phyloP scores from a whole-genome alignment of 1,140 invertebrate species.

The Drosophila ironensis region DNA sequence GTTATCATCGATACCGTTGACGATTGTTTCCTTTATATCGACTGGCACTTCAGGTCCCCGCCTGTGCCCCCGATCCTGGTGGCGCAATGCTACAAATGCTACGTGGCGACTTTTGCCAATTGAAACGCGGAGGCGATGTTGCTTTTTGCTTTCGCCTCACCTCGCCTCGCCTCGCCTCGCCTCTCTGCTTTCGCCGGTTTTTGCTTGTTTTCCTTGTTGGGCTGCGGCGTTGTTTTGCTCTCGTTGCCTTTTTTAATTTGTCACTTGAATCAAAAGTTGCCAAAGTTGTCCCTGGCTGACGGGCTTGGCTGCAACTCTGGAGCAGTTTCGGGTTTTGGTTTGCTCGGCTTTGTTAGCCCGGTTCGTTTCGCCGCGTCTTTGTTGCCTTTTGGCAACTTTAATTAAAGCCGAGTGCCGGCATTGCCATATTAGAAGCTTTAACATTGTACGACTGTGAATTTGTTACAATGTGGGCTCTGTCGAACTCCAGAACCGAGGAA shows the following conservation, averaged over 20 bases:
- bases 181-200: constrained; percentile 14
- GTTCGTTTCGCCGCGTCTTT: constrained; percentile 22
- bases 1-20: constrained; percentile 77
- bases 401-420: constrained; percentile 59
- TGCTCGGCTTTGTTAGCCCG: constrained; percentile 17
- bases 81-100: constrained; percentile 61
- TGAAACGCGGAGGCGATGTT: constrained; percentile 44
- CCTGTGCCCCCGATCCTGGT: constrained; percentile 9
- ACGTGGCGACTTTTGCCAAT: constrained; percentile 69
- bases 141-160: constrained; percentile 15
- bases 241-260: constrained; percentile 73
- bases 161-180: too few species aligned
- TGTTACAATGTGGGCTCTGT: not conserved
- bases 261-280: constrained; percentile 77
- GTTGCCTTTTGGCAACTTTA: constrained; percentile 56
- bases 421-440: constrained; percentile 38
- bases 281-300: constrained; percentile 62
- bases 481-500: not conserved
- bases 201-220: too few species aligned
- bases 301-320: constrained; percentile 13
- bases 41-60: constrained; percentile 41
- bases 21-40: constrained; percentile 67
- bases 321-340: constrained; percentile 17
- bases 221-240: constrained; percentile 46
- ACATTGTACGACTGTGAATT: constrained; percentile 8